Conservation (phyloP, 2,797 vertebrate genomes). For the Anas acuta region DNA sequence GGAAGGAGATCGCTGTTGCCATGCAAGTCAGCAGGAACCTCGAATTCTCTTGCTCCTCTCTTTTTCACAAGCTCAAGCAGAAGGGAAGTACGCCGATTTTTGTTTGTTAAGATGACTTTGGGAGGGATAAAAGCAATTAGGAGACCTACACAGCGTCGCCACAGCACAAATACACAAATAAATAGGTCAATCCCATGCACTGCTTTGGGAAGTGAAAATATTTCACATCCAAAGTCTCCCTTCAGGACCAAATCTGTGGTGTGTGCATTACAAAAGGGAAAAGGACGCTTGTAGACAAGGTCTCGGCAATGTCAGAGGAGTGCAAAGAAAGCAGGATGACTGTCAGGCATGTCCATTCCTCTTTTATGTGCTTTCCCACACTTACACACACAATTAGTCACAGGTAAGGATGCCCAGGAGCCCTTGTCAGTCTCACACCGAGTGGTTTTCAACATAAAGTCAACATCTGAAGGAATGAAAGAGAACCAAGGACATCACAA, state of each 20-base stretch:
- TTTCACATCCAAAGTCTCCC: neutral
- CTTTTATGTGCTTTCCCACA: neutral
- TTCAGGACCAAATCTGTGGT: neutral
- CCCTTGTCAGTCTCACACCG: neutral
- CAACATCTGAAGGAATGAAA: neutral
- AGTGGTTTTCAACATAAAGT: neutral
- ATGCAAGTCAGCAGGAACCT: constrained; percentile 14
- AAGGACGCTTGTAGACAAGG: neutral
- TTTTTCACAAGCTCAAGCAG: neutral
- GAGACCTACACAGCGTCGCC: neutral
- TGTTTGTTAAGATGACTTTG: neutral
- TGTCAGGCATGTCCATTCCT: neutral
- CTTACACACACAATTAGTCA: neutral
- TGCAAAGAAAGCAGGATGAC: neutral
- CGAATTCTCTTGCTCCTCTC: neutral
- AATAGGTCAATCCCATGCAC: neutral
- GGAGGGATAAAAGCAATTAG: neutral
- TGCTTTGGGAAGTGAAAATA: neutral
- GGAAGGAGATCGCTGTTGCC: neutral
- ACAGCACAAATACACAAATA: neutral
- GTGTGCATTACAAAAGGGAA: neutral
- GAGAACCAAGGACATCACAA: neutral
- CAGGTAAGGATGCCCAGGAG: neutral
- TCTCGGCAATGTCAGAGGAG: neutral
- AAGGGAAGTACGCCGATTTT: neutral